Evolutionary conservation across 2,113 vertebrate species (phyloP).

Genomic region (Nanorana parkeri): DNA sequence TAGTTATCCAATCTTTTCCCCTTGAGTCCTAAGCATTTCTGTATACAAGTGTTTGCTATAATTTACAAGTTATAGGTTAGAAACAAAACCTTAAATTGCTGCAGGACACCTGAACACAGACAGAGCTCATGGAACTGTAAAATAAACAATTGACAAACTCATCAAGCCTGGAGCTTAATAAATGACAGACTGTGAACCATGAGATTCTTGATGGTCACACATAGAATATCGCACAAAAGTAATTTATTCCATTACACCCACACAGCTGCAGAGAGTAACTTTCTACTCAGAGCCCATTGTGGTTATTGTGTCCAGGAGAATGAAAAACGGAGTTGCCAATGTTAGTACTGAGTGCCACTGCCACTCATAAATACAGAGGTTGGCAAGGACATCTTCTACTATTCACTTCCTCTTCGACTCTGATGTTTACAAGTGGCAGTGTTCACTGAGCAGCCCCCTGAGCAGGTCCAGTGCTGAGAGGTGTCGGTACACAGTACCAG

Average conservation of each 20-base stretch:
- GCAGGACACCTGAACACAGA: constrained; percentile 9
- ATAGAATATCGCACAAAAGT: constrained; percentile 22
- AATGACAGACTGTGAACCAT: constrained; percentile 17
- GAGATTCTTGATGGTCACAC: constrained; percentile 26
- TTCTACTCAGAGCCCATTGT: constrained; percentile 23
- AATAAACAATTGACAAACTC: constrained; percentile 31
- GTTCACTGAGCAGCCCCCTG: too few relatives aligned
- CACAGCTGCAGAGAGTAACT: constrained; percentile 27
- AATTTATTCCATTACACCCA: constrained; percentile 24
- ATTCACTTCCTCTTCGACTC: too few relatives aligned
- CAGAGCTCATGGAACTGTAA: constrained; percentile 21
- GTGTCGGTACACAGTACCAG: too few relatives aligned
- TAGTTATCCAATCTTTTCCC: constrained; percentile 25
- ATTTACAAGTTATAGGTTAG: constrained; percentile 32
- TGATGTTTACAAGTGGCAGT: too few relatives aligned
- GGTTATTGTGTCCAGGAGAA: constrained; percentile 4
- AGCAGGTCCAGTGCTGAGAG: too few relatives aligned
- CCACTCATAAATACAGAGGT: too few relatives aligned
- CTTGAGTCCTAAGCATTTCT: neutral
- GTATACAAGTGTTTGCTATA: constrained; percentile 25
- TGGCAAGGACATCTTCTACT: too few relatives aligned
- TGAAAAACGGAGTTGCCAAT: constrained; percentile 7
- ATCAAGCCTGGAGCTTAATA: constrained; percentile 22
- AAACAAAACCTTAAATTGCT: constrained; percentile 7
- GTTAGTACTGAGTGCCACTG: too few relatives aligned